Evolutionary conservation across 2,888 invertebrate species (phyloP).

Genomic region (Pterostichus madidus): DNA sequence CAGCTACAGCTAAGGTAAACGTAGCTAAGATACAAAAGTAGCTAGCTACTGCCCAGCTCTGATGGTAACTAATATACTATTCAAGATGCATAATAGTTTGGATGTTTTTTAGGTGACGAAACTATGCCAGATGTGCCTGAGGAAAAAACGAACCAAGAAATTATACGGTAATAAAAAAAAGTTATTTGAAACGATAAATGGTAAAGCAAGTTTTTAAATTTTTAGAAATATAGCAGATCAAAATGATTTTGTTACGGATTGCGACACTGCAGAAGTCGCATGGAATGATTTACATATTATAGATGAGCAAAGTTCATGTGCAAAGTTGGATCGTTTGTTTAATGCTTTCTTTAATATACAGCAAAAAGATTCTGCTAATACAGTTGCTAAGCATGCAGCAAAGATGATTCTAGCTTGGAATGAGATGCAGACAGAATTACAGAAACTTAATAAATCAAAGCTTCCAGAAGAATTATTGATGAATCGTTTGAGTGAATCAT

Average conservation of each 20-base stretch:
- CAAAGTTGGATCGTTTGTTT: neutral
- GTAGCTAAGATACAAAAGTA: too few species aligned
- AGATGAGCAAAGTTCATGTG: slow-evolving; percentile 6
- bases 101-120: slow-evolving; percentile 4
- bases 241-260: slow-evolving; percentile 7
- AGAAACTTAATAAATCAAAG: slow-evolving; percentile 3
- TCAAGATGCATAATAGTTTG: slow-evolving; percentile 32
- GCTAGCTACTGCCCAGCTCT: too few species aligned
- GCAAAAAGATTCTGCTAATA: neutral
- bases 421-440: slow-evolving; percentile 2
- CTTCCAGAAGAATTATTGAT: neutral
- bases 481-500: neutral
- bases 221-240: slow-evolving; percentile 21
- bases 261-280: neutral
- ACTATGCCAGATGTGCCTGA: slow-evolving; percentile 8
- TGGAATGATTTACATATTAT: neutral
- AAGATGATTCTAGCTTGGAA: slow-evolving; percentile 13
- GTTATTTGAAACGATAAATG: neutral
- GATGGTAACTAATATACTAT: too few species aligned
- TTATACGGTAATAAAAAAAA: neutral
- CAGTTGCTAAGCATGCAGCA: slow-evolving; percentile 16
- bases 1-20: too few species aligned
- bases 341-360: neutral
- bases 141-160: neutral
- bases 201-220: slow-evolving; percentile 15